Evolutionary conservation across 1,140 invertebrate genomes (phyloP).

Genomic region (Danaus melanippus): DNA sequence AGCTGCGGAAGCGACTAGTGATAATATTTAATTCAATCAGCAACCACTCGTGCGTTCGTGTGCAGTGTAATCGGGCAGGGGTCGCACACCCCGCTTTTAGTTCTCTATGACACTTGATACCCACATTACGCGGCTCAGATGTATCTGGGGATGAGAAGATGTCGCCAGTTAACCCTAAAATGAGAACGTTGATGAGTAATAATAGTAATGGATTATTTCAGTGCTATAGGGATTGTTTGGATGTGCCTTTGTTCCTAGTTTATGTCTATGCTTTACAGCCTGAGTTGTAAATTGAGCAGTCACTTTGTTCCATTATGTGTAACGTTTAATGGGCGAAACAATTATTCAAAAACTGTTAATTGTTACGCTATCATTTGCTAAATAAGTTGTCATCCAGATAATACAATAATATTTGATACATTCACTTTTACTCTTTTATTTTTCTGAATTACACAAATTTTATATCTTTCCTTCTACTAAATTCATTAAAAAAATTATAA

Average conservation of each 20-base stretch:
- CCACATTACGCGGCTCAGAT: conserved; percentile 38
- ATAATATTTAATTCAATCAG: conserved; percentile 13
- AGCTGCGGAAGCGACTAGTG: too few species aligned
- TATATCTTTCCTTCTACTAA: neutral
- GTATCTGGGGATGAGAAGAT: conserved; percentile 42
- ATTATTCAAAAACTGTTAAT: conserved; percentile 3
- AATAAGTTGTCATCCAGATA: too few species aligned
- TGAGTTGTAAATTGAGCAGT: conserved; percentile 14
- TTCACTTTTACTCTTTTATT: neutral
- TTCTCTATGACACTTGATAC: conserved; percentile 56
- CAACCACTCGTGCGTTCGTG: conserved; percentile 6
- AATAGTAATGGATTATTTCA: conserved; percentile 56
- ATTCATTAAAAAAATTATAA: too few species aligned
- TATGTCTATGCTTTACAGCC: conserved; percentile 10
- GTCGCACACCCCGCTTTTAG: conserved; percentile 34
- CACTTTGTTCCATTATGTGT: conserved; percentile 13
- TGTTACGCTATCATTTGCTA: too few species aligned
- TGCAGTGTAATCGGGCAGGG: conserved; percentile 27
- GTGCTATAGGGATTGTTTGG: conserved; percentile 25
- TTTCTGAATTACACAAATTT: neutral
- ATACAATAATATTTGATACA: too few species aligned
- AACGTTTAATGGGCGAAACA: conserved; percentile 12
- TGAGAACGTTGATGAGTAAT: conserved; percentile 53
- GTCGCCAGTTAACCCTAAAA: conserved; percentile 58
- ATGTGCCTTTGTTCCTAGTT: conserved; percentile 24